A percentile compares a stretch with the other conserved stretches of the same genome.
phyloP scores from a whole-genome alignment of 2,888 invertebrate genomes.

The Philereme transversata region DNA sequence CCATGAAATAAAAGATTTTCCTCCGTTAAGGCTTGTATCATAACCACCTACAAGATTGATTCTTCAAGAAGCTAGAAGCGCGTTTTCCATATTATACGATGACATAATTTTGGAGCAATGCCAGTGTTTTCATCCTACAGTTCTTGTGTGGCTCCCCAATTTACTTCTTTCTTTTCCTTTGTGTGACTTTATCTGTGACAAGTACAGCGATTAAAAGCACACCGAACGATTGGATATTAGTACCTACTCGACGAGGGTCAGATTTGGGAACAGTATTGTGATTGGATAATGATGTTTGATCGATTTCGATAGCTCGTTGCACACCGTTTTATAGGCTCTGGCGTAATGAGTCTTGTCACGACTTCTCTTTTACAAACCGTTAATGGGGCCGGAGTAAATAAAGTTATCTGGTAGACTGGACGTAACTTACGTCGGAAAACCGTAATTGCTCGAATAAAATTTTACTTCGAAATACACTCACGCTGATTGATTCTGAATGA shows the following conservation, averaged over 20 bases:
- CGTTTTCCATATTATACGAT: conserved; percentile 32
- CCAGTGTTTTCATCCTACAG: conserved; percentile 32
- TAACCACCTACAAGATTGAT: conserved; percentile 32
- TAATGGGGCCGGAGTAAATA: conserved; percentile 31
- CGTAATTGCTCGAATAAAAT: conserved; percentile 37
- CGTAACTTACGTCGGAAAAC: conserved; percentile 19
- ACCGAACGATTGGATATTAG: conserved; percentile 21
- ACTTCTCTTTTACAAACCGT: conserved; percentile 31
- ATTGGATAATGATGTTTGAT: conserved; percentile 47
- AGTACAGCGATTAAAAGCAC: conserved; percentile 28
- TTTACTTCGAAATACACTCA: conserved; percentile 28
- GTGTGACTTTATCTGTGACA: conserved; percentile 27
- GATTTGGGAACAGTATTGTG: conserved; percentile 43
- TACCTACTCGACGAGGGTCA: conserved; percentile 34
- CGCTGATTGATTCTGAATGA: conserved; percentile 36
- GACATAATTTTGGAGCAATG: conserved; percentile 38
- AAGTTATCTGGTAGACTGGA: conserved; percentile 15
- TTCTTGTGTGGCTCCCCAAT: conserved; percentile 30
- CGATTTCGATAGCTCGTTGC: conserved; percentile 41
- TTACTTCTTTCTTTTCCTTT: conserved; percentile 26
- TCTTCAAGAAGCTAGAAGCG: conserved; percentile 33
- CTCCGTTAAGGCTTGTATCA: conserved; percentile 13
- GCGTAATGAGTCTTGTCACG: conserved; percentile 43
- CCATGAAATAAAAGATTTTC: conserved; percentile 4
- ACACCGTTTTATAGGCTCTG: conserved; percentile 36